Conservation (phyloP, 2,113 vertebrate species). For the Oryzias curvinotus region DNA sequence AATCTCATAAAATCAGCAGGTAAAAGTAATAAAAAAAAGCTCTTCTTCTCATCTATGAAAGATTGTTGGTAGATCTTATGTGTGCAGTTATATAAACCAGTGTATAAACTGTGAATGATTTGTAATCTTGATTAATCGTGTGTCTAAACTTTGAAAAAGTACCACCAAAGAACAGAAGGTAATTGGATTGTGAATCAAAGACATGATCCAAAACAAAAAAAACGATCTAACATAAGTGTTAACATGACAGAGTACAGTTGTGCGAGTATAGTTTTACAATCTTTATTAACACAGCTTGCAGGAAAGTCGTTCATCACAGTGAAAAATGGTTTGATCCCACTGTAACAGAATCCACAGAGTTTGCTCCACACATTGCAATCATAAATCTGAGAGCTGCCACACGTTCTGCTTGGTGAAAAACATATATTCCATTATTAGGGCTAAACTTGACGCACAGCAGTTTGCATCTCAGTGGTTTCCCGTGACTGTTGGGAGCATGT, state of each 20-base stretch:
- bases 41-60: too few relatives aligned
- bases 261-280: constrained; percentile 2
- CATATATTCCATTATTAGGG: neutral
- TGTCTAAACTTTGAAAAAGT: too few relatives aligned
- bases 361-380: neutral
- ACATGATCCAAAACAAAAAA: neutral
- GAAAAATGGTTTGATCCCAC: constrained; percentile 9
- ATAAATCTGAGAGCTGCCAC: constrained; percentile 5
- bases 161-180: neutral
- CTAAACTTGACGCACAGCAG: constrained; percentile 9
- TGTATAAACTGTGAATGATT: too few relatives aligned
- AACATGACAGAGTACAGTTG: neutral
- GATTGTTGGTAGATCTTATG: too few relatives aligned
- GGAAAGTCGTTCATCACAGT: constrained; percentile 13
- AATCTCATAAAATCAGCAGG: too few relatives aligned
- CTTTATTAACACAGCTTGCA: neutral
- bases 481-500: constrained; percentile 22
- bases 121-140: too few relatives aligned
- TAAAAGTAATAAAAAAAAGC: too few relatives aligned
- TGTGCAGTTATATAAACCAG: too few relatives aligned
- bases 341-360: constrained; percentile 7
- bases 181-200: neutral
- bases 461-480: constrained; percentile 6
- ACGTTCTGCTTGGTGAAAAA: neutral
- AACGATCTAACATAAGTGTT: neutral